Evolutionary conservation across 2,888 invertebrate species (phyloP), one percentile per base, ranked within the genome.

Genomic region (Ypsolopha scabrella): DNA sequence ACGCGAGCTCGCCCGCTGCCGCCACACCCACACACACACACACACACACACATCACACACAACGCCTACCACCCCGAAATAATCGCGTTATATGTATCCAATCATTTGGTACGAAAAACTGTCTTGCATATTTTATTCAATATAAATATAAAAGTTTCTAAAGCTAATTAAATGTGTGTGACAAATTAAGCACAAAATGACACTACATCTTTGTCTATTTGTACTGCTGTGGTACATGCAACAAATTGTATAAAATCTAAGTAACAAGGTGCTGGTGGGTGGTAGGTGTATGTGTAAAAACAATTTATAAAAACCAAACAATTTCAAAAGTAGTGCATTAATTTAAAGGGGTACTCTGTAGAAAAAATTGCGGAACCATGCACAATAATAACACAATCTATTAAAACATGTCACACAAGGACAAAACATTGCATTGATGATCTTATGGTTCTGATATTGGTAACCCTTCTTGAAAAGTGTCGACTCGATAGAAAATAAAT

Each of bases 141-240:
- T 24, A 4, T 24, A 24, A 2, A 24, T 24, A 24, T 4, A 24
- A 24, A 24, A 24, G 24, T 24, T 24, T 24, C 24, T 24, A 24
- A 24, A 24, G 24, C 24, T 24, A 24, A 24, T 24, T 4, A 50
- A 38, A 37, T 50, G 39, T 51, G 51, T 51, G 43, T 24, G 24
- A 13, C 43, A 24, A 43, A 43, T 24, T 14, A 24, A 43, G 24
- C 43, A 43, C 24, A 43, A 43, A 43, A 24, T 43, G 13, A 24
- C 7, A 14, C 43, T 43, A 43, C 8, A 2, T 43, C 43, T 43
- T 43, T 1, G 7, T 8, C 24, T 24, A 13, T 11, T 33, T 49
- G 57, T 24, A 24, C 24, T 24, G 24, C 24, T 24, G 24, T 24
- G 24, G 24, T 61, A 57, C 70, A 70, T 73, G 70, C 69, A 67